Conservation (phyloP, 2,888 invertebrate species). For the Darwinula stevensoni region DNA sequence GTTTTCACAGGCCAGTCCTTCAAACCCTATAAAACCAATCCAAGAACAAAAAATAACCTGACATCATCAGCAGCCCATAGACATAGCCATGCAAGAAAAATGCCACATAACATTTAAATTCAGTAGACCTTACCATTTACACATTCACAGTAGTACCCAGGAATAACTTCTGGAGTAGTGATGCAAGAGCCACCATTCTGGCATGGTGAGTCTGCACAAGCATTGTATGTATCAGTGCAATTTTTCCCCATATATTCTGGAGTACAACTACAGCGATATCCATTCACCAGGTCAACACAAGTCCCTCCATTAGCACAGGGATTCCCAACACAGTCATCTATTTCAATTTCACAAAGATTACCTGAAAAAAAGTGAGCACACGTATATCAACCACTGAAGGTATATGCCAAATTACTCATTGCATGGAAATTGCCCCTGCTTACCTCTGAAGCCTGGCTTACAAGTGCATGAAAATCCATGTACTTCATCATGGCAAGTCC, state of each 20-base stretch:
- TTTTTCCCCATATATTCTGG: conserved; percentile 36
- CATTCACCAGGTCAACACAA: conserved; percentile 27
- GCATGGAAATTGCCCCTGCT: too few species aligned
- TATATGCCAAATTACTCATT: too few species aligned
- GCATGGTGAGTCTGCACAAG: conserved; percentile 9
- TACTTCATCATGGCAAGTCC: conserved; percentile 40
- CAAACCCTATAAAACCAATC: conserved; percentile 34
- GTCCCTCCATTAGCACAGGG: conserved; percentile 13
- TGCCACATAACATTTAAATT: conserved; percentile 11
- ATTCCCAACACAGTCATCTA: conserved; percentile 13
- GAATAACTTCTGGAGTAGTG: too few species aligned
- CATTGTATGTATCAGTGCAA: conserved; percentile 4
- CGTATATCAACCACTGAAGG: too few species aligned
- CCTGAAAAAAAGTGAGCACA: too few species aligned
- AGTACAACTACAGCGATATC: conserved; percentile 49
- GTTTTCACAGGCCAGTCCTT: conserved; percentile 30
- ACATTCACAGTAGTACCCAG: too few species aligned
- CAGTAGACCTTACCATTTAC: too few species aligned
- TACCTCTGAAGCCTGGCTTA: conserved; percentile 13
- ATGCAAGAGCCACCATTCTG: conserved; percentile 12
- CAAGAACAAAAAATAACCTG: conserved; percentile 44
- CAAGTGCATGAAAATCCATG: conserved; percentile 12
- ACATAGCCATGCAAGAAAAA: conserved; percentile 13
- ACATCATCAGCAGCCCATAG: conserved; percentile 21
- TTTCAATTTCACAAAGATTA: conserved; percentile 11